phyloP scores from a whole-genome alignment of 2,888 invertebrate genomes.

The Drosophila prostipennis region DNA sequence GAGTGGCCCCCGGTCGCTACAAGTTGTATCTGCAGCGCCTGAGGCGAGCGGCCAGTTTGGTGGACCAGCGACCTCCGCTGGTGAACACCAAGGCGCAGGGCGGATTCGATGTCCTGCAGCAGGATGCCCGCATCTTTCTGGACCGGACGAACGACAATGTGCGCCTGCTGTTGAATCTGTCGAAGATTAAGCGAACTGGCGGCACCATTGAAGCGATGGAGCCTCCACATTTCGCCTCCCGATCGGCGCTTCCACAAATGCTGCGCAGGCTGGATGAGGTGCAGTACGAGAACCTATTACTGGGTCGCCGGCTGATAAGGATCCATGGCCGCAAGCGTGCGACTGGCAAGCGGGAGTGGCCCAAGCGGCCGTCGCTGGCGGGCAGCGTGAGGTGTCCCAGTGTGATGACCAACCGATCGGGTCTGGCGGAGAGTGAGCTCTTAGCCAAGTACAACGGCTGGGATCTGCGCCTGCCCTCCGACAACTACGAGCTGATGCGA shows the following conservation, averaged over 20 bases:
- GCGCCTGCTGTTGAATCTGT: constrained; percentile 30
- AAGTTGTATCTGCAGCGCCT: constrained; percentile 25
- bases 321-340: not conserved
- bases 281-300: constrained; percentile 2
- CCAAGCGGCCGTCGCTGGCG: not conserved
- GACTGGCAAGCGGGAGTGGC: not conserved
- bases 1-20: not conserved
- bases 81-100: constrained; percentile 22
- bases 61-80: constrained; percentile 37
- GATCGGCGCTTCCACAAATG: constrained; percentile 7
- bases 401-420: not conserved
- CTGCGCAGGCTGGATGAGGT: constrained; percentile 1
- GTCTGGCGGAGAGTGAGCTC: not conserved
- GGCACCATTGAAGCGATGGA: constrained; percentile 5
- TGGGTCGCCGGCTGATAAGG: constrained; percentile 26
- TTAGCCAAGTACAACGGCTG: constrained; percentile 43
- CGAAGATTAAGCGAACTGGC: constrained; percentile 31
- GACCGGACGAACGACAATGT: constrained; percentile 35
- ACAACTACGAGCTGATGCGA: constrained; percentile 8
- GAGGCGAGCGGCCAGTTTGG: constrained; percentile 11
- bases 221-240: constrained; percentile 2
- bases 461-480: constrained; percentile 35
- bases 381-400: not conserved
- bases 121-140: constrained; percentile 22
- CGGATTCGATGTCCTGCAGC: constrained; percentile 28